Conservation (phyloP, 2,113 vertebrate genomes). For the Murina feae region DNA sequence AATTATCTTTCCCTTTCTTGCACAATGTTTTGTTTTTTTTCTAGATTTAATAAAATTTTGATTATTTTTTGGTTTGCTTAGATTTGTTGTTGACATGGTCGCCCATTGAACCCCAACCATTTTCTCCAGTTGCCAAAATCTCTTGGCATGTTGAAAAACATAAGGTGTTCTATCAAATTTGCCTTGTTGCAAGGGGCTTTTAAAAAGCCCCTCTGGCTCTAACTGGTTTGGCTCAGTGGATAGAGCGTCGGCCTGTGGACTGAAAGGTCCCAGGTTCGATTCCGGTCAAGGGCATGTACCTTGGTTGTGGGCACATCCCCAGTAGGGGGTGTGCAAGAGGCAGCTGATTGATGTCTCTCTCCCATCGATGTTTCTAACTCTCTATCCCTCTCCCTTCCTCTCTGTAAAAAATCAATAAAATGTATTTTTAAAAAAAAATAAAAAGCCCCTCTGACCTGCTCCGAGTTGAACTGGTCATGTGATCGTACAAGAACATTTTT, state of each 20-base stretch:
- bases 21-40: constrained; percentile 39
- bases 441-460: background rate
- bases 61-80: background rate
- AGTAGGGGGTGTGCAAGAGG: too few species aligned
- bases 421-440: too few species aligned
- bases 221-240: too few species aligned
- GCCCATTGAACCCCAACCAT: background rate
- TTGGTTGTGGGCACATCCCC: too few species aligned
- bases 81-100: constrained; percentile 17
- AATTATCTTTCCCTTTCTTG: constrained; percentile 19
- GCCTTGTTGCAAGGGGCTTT: background rate
- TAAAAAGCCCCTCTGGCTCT: background rate
- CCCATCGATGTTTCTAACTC: too few species aligned
- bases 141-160: background rate
- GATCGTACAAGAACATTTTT: background rate
- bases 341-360: too few species aligned
- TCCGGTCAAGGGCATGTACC: too few species aligned
- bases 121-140: background rate
- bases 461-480: background rate
- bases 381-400: too few species aligned
- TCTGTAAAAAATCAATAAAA: too few species aligned
- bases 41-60: background rate
- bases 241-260: too few species aligned
- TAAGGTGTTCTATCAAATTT: background rate
- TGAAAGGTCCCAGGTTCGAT: too few species aligned